Base-by-base conservation (phyloP, 1,140 invertebrate genomes). In the Cecropterus lyciades region DNA sequence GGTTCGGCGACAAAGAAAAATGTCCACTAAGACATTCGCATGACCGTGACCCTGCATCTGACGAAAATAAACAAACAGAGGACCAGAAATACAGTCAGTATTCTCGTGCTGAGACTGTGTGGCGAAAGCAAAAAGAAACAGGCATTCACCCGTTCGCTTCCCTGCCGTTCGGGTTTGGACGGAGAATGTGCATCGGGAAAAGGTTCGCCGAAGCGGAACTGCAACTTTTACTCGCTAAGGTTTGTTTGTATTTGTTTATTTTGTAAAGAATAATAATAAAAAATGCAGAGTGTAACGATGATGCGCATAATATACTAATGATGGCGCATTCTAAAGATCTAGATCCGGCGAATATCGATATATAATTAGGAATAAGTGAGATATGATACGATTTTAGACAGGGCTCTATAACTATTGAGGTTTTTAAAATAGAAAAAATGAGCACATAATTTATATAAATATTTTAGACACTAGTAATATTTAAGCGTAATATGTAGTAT, bases 121-220 rank as follows among this genome's bases (percentile, higher is more conserved):
- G 79, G 48, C 75, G 75, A 43, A 87, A 80, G 64, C 88, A 92
- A 72, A 87, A 77, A 64, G 82, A 87, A 72, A 65, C 82, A 11
- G 89, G 89, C 13, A 89, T 92, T n/a, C 95, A 96, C 82, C 95
- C 95, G 5, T 97, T 96, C 79, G 95, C 96, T 0, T 95, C 95
- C 3, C 91, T 97, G 55, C 96, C 97, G 1, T 98, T 97, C 85
- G 96, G 97, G 15, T 97, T 96, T 86, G 97, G 97, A 0, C 92
- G 95, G 57, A 93, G 97, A 68, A 96, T 97, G 94, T 98, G 97
- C 82, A 93, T 97, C 20, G 97, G 97, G 8, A 93, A 95, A 62
- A 89, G 96, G 70, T 96, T 97, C 80, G 97, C 97, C 1, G 96
- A 97, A 87, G 94, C 95, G 11, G 96, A 97, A 87, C 91, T 97